Conservation (phyloP, 2,113 vertebrate genomes). For the Pelecanoides urinatrix region DNA sequence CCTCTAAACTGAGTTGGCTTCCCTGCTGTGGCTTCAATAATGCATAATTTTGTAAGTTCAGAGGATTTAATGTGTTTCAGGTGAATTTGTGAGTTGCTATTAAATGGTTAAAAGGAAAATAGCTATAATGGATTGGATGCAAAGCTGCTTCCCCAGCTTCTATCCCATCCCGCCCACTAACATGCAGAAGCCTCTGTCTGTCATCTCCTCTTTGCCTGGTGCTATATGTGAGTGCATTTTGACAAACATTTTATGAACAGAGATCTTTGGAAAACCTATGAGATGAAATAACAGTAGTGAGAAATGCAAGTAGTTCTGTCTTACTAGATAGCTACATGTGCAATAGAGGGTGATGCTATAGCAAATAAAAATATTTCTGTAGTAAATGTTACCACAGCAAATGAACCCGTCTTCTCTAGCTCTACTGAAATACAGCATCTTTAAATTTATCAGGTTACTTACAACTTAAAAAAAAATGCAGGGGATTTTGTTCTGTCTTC, state of each 20-base stretch:
- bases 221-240: background rate
- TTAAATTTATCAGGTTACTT: background rate
- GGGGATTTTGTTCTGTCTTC: background rate
- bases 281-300: background rate
- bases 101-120: slow-evolving; percentile 66
- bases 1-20: slow-evolving; percentile 38
- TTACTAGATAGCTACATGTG: background rate
- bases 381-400: background rate
- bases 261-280: slow-evolving; percentile 12
- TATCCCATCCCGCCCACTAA: background rate
- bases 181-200: slow-evolving; percentile 44
- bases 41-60: slow-evolving; percentile 57
- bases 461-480: background rate
- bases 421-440: background rate
- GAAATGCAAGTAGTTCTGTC: background rate
- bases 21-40: slow-evolving; percentile 69
- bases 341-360: background rate
- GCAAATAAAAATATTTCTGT: slow-evolving; percentile 29
- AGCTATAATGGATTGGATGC: slow-evolving; percentile 40
- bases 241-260: slow-evolving; percentile 43
- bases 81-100: slow-evolving; percentile 35
- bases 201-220: slow-evolving; percentile 30
- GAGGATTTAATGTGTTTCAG: slow-evolving; percentile 34
- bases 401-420: background rate
- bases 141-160: slow-evolving; percentile 40